A percentile compares a stretch with the other conserved stretches of the same genome.
Evolutionary conservation across 2,888 invertebrate genomes (phyloP).

Genomic region (Heteropelma amictum): DNA sequence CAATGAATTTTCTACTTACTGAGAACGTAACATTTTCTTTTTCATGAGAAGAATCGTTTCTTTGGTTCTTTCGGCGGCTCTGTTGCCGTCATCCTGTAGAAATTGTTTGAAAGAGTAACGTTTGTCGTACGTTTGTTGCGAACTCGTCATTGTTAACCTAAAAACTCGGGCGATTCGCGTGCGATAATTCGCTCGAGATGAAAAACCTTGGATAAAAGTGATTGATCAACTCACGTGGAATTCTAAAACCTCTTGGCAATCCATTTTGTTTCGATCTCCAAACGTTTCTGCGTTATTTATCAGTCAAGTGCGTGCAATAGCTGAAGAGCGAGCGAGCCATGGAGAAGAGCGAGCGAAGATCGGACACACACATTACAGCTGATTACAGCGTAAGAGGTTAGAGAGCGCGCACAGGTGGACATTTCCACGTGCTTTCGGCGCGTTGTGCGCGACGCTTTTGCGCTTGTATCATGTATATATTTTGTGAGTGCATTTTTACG

Average conservation of each 20-base stretch:
- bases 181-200: neutral
- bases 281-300: no score
- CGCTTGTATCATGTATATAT: no score
- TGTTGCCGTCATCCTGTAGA: slow-evolving; percentile 58
- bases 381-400: no score
- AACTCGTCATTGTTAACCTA: neutral
- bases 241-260: slow-evolving; percentile 17
- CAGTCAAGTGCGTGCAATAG: no score
- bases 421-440: no score
- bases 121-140: neutral
- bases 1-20: slow-evolving; percentile 62
- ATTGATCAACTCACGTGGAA: slow-evolving; percentile 37
- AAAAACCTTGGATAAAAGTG: neutral
- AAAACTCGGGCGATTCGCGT: neutral
- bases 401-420: no score
- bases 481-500: no score
- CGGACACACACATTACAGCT: no score
- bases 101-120: neutral
- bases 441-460: no score
- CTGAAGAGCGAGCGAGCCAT: no score
- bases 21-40: slow-evolving; percentile 64
- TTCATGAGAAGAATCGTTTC: slow-evolving; percentile 64
- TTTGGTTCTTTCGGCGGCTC: slow-evolving; percentile 57
- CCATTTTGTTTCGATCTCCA: slow-evolving; percentile 18
- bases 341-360: no score